These are phyloP conservation scores for Bombus consobrinus DNA, from an alignment of 1,140 invertebrate species.

Conservation along the genomic window DNA sequence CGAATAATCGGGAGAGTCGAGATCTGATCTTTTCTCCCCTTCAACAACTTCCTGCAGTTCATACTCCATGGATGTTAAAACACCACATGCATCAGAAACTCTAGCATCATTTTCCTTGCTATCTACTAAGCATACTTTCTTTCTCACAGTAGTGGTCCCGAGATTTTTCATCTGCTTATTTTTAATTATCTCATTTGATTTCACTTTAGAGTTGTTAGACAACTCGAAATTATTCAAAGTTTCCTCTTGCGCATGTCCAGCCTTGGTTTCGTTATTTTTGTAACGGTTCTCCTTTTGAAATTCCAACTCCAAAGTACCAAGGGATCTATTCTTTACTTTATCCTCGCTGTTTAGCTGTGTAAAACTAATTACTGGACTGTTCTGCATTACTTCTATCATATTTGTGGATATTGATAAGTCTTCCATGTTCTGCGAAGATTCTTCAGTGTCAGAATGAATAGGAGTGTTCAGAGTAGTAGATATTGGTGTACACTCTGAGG, in stretches of 20 bases:
- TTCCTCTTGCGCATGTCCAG: conserved; percentile 8
- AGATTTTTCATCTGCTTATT: not conserved
- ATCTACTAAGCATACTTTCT: conserved; percentile 19
- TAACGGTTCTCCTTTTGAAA: conserved; percentile 64
- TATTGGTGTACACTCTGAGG: conserved; percentile 77
- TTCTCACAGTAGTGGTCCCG: not conserved
- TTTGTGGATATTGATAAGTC: conserved; percentile 76
- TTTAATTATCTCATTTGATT: not conserved
- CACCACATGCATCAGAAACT: conserved; percentile 1
- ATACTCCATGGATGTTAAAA: conserved; percentile 46
- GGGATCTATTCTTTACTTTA: conserved; percentile 43
- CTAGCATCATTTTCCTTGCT: conserved; percentile 7
- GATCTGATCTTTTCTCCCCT: conserved; percentile 26
- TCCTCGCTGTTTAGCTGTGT: conserved; percentile 69
- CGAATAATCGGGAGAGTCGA: not conserved
- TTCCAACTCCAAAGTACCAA: conserved; percentile 71
- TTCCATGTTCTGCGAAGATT: conserved; percentile 73
- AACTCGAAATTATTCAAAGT: conserved; percentile 40
- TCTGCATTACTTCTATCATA: conserved; percentile 79
- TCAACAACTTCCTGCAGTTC: conserved; percentile 28
- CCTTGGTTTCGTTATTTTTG: not conserved
- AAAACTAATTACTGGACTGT: conserved; percentile 80
- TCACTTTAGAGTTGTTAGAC: conserved; percentile 21
- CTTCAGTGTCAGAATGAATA: conserved; percentile 80
- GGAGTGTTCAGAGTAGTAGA: conserved; percentile 81